phyloP scores from a whole-genome alignment of 2,113 vertebrate genomes.

The Aphelocoma coerulescens region DNA sequence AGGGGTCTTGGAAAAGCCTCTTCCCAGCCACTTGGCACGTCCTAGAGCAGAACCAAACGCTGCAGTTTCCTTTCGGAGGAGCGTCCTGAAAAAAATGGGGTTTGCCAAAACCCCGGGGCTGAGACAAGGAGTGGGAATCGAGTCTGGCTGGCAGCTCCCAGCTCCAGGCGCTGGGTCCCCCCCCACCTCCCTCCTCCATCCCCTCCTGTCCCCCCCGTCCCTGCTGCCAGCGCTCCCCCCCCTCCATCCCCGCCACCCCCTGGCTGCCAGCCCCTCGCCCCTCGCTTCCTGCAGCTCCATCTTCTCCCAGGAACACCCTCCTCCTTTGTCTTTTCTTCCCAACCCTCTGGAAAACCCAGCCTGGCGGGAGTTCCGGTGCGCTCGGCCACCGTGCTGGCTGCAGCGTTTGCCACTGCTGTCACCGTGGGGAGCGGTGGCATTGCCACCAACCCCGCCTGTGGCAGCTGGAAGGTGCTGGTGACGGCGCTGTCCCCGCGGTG shows the following conservation, averaged over 20 bases:
- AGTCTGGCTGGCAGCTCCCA: constrained; percentile 21
- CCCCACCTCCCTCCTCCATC: background rate
- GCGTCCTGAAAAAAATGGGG: background rate
- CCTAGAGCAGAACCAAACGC: background rate
- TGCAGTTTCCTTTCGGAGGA: background rate
- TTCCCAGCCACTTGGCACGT: accelerated
- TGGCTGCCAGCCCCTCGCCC: background rate
- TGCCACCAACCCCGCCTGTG: accelerated
- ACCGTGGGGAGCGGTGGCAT: background rate
- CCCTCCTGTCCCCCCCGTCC: background rate
- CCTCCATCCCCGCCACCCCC: background rate
- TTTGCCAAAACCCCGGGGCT: background rate
- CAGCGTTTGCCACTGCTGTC: background rate
- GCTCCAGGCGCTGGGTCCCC: background rate
- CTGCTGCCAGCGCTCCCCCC: background rate
- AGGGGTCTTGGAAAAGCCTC: background rate
- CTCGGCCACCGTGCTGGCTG: background rate
- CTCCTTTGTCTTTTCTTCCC: background rate
- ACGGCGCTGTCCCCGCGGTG: accelerated
- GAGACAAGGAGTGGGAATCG: background rate
- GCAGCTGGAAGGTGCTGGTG: no score
- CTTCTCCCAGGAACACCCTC: background rate
- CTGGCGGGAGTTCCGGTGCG: background rate
- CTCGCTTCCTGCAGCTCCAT: background rate
- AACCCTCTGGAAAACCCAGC: background rate